Percentiles rank a stretch among this genome's conserved stretches.
Evolutionary conservation across 2,888 invertebrate genomes (phyloP).

Genomic region (Ferdinandea cuprea): DNA sequence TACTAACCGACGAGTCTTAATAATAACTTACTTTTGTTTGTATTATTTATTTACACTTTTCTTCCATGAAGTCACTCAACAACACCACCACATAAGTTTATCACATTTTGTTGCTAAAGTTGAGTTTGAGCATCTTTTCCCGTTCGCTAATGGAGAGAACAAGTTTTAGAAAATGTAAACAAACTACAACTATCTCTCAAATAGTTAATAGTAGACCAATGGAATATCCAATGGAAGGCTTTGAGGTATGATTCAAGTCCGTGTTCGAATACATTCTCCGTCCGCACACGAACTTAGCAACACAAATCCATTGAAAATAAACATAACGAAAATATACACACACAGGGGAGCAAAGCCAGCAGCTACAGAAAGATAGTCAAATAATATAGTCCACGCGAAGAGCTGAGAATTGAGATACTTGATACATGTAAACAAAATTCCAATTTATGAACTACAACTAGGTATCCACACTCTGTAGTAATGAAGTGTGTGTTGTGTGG

Average conservation of each 20-base stretch:
- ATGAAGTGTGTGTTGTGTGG: neutral
- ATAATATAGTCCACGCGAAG: neutral
- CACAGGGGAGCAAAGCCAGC: neutral
- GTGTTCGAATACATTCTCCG: constrained; percentile 13
- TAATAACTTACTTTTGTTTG: too few relatives aligned
- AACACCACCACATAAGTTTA: neutral
- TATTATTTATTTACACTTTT: too few relatives aligned
- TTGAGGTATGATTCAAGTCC: neutral
- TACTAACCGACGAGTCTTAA: too few relatives aligned
- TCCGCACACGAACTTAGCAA: constrained; percentile 10
- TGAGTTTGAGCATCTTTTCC: neutral
- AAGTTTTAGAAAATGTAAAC: constrained; percentile 64
- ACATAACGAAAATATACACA: too few relatives aligned
- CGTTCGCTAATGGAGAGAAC: neutral
- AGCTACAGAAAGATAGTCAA: neutral
- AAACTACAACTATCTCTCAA: constrained; percentile 9
- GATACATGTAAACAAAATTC: constrained; percentile 52
- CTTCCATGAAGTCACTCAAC: too few relatives aligned
- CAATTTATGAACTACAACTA: constrained; percentile 33
- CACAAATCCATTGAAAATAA: neutral
- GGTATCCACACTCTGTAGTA: neutral
- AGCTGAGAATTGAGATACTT: neutral
- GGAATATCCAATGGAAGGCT: constrained; percentile 46
- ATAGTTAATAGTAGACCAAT: constrained; percentile 59
- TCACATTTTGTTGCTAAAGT: neutral